Conservation (phyloP, 2,113 vertebrate species). For the Rousettus leschenaultii region DNA sequence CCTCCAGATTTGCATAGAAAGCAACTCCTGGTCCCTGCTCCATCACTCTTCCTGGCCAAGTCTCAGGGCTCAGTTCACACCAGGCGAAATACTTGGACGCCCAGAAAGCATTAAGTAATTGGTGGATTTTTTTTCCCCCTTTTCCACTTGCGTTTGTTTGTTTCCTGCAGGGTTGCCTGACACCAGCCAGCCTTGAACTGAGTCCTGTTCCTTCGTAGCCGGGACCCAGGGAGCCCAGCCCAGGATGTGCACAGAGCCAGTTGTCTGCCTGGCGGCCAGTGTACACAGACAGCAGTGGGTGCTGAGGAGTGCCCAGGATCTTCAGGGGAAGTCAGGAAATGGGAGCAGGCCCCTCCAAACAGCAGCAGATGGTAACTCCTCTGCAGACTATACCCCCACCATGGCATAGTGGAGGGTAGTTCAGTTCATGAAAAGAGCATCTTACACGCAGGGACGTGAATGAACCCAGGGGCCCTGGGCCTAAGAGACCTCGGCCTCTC, state of each 20-base stretch:
- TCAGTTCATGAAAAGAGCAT: not conserved
- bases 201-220: not conserved
- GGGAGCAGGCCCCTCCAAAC: not conserved
- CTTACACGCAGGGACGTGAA: not conserved
- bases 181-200: not conserved
- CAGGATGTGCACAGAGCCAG: no score
- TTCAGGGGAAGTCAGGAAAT: not conserved
- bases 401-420: not conserved
- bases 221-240: not conserved
- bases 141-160: not conserved
- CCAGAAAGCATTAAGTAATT: not conserved
- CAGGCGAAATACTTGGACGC: conserved; percentile 20
- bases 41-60: accelerated
- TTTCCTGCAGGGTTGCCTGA: conserved; percentile 27
- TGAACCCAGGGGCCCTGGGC: not conserved
- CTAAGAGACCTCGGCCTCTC: not conserved
- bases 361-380: not conserved
- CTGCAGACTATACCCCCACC: not conserved
- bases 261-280: accelerated
- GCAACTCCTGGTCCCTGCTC: accelerated
- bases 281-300: accelerated
- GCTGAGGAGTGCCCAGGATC: not conserved
- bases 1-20: not conserved
- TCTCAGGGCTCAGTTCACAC: not conserved
- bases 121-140: not conserved